Base-by-base conservation (phyloP, 2,888 invertebrate species). In the Cataglyphis albicans region DNA sequence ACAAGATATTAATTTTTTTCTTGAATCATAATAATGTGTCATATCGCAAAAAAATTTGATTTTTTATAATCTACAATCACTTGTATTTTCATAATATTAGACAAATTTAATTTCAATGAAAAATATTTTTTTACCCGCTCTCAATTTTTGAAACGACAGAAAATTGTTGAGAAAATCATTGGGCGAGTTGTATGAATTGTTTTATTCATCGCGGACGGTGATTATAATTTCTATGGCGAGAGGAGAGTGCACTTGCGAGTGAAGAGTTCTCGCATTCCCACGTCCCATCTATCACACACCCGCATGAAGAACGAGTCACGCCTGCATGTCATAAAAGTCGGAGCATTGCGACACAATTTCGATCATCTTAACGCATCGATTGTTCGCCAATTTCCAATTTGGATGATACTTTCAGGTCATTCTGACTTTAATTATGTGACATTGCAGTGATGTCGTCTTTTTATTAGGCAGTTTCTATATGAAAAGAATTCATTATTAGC, bases 231-330 rank as follows among this genome's bases (percentile, higher is more conserved):
- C 84, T 84, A 84, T 78, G 73, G 73, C 73, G 21, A 44, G 32
- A 38, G 35, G 38, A 83, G 25, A 70, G 48, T 52, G 25, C 73
- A 84, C 82, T 89, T 52, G n/a, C 82, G 84, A 76, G 82, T 81
- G 44, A 55, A 80, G 61, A 73, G 65, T 41, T 25, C 32, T 61
- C 70, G 57, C 65, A 78, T 89, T 89, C 89, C 89, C 89, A 89
- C 89, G 89, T 65, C 70, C 32, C 81, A 38, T 68, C 83, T 89
- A 81, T 84, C 81, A 83, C 64, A 70, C 59, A 80, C 89, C 89
- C 89, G 89, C 90, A 89, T 89, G 55, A 63, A 74, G 55, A 70
- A 64, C 87, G 61, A 82, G 83, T 87, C 84, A 81, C 84, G 89
- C 68, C 38, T 68, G 44, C 59, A 59, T 29, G 59, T 80, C 81